These are phyloP conservation scores for Chaetorhynchus papuensis DNA, from an alignment of 2,113 vertebrate genomes.

Conservation along the genomic window DNA sequence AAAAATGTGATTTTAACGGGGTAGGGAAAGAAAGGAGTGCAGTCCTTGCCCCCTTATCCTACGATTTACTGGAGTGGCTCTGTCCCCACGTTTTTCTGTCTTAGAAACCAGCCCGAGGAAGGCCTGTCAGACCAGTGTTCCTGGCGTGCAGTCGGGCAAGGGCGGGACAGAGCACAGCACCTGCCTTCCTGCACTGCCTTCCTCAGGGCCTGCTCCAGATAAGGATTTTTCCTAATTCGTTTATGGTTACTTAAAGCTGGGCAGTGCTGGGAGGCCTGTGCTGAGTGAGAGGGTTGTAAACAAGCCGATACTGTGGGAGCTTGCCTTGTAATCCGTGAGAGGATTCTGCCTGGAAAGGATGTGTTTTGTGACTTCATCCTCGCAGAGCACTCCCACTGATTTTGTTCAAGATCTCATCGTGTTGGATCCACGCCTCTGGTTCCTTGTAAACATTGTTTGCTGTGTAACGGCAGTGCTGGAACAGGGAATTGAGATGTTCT, in stretches of 20 bases:
- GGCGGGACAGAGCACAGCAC: not conserved
- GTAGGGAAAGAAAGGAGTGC: not conserved
- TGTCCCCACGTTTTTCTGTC: not conserved
- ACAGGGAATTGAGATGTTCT: not conserved
- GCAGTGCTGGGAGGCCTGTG: not conserved
- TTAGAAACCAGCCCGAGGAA: not conserved
- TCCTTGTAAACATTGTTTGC: not conserved
- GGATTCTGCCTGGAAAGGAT: constrained; percentile 15
- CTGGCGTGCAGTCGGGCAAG: not conserved
- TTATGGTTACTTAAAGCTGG: not conserved
- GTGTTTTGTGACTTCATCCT: not conserved
- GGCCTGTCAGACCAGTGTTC: not conserved
- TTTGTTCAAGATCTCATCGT: not conserved
- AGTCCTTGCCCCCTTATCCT: rapidly evolving
- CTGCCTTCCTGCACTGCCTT: not conserved
- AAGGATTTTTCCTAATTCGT: not conserved
- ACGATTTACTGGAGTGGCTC: not conserved
- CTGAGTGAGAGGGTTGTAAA: not conserved
- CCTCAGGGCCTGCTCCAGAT: not conserved
- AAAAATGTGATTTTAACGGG: not conserved
- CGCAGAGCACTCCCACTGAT: not conserved
- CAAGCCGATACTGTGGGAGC: not conserved
- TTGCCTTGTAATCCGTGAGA: not conserved
- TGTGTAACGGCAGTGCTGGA: not conserved
- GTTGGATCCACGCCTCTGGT: not conserved